Conservation (phyloP, 2,888 invertebrate genomes). For the Philopedon plagiatum region DNA sequence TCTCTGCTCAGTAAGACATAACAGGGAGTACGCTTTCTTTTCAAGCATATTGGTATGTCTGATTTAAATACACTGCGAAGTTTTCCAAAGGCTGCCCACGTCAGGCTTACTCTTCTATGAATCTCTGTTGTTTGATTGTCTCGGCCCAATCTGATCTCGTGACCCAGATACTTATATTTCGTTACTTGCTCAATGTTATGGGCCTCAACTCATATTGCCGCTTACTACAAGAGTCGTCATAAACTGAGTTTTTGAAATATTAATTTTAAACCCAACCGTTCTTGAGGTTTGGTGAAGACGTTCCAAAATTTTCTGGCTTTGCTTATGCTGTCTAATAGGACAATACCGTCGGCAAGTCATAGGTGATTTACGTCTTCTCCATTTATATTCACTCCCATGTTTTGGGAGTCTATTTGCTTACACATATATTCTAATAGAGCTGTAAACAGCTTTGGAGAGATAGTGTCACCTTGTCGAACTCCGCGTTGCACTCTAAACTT, state of each 20-base stretch:
- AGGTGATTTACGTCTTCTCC: neutral
- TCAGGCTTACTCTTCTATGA: neutral
- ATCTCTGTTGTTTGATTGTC: neutral
- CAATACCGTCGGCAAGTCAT: neutral
- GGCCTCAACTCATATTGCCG: too few relatives aligned
- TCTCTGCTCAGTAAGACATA: neutral
- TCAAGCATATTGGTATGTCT: neutral
- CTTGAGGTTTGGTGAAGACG: too few relatives aligned
- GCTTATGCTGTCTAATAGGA: neutral
- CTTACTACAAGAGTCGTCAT: too few relatives aligned
- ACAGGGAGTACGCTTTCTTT: neutral
- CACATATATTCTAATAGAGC: constrained; percentile 12
- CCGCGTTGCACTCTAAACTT: neutral
- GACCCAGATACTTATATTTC: neutral
- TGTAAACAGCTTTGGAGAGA: constrained; percentile 30
- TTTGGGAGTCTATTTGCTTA: neutral
- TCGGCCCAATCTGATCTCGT: neutral
- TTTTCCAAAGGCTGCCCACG: neutral
- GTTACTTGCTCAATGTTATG: neutral
- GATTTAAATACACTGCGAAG: neutral
- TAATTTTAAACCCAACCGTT: too few relatives aligned
- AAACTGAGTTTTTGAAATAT: too few relatives aligned
- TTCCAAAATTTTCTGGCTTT: too few relatives aligned
- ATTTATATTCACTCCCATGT: too few relatives aligned
- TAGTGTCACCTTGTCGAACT: constrained; percentile 16